These are phyloP conservation scores for Labeo rohita DNA, from an alignment of 2,113 vertebrate genomes.

Conservation along the genomic window DNA sequence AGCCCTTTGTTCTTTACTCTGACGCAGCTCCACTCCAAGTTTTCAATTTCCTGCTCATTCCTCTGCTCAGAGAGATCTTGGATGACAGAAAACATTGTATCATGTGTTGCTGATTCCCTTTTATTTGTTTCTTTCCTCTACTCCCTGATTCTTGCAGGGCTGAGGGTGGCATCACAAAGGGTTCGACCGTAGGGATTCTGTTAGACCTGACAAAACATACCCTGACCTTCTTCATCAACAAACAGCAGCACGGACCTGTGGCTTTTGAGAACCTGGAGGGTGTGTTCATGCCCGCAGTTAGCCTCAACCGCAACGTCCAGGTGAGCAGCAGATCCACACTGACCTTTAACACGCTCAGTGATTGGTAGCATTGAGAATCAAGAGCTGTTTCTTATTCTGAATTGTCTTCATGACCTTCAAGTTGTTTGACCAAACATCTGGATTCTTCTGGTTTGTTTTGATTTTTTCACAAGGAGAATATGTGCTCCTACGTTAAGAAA, in stretches of 20 bases:
- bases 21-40: neutral
- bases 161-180: slow-evolving; percentile 93
- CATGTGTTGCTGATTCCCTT: slow-evolving; percentile 21
- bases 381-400: neutral
- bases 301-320: slow-evolving; percentile 98
- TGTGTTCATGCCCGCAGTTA: slow-evolving; percentile 94
- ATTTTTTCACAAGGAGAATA: too few relatives aligned
- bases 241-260: slow-evolving; percentile 93
- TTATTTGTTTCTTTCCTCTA: neutral
- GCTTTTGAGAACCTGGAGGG: slow-evolving; percentile 94
- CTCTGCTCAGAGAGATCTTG: neutral
- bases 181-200: slow-evolving; percentile 89
- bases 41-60: neutral
- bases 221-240: slow-evolving; percentile 94
- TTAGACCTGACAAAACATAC: slow-evolving; percentile 92
- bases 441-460: neutral
- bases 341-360: neutral
- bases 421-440: neutral
- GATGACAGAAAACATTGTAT: neutral
- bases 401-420: neutral
- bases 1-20: neutral
- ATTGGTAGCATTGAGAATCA: neutral
- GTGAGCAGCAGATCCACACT: slow-evolving; percentile 66
- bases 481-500: too few relatives aligned
- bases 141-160: slow-evolving; percentile 75